Conservation (phyloP, 2,888 invertebrate genomes). For the Cynaeus angustus region DNA sequence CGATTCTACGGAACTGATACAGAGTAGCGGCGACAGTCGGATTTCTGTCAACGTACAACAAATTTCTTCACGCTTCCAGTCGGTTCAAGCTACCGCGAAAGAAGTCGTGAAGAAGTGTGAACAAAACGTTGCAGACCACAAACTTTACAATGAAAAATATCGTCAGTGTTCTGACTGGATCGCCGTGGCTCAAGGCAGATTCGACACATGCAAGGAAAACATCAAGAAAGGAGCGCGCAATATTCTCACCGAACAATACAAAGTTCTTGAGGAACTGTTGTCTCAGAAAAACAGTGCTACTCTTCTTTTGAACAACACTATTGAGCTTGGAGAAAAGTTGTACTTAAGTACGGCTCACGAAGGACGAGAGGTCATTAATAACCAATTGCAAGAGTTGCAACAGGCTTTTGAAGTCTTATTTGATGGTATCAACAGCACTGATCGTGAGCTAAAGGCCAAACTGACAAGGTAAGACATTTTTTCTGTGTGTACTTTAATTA, state of each 20-base stretch:
- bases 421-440: conserved; percentile 85
- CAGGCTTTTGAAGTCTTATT: conserved; percentile 87
- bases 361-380: conserved; percentile 88
- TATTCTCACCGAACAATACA: conserved; percentile 81
- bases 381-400: conserved; percentile 88
- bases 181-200: conserved; percentile 82
- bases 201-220: conserved; percentile 79
- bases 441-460: conserved; percentile 88
- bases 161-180: conserved; percentile 89
- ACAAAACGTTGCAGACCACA: conserved; percentile 88
- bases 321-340: conserved; percentile 91
- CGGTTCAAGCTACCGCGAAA: conserved; percentile 90
- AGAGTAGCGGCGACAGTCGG: conserved; percentile 89
- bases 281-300: conserved; percentile 85
- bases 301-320: conserved; percentile 85
- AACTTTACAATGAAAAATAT: conserved; percentile 86
- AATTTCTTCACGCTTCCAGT: conserved; percentile 91
- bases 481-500: too few species aligned
- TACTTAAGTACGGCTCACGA: conserved; percentile 90
- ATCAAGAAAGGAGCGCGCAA: conserved; percentile 79
- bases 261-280: conserved; percentile 82
- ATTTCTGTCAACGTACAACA: conserved; percentile 93
- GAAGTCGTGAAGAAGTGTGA: conserved; percentile 95
- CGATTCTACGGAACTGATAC: conserved; percentile 88
- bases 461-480: conserved; percentile 74